Conservation (phyloP, 2,797 vertebrate species). For the Macropodus opercularis region DNA sequence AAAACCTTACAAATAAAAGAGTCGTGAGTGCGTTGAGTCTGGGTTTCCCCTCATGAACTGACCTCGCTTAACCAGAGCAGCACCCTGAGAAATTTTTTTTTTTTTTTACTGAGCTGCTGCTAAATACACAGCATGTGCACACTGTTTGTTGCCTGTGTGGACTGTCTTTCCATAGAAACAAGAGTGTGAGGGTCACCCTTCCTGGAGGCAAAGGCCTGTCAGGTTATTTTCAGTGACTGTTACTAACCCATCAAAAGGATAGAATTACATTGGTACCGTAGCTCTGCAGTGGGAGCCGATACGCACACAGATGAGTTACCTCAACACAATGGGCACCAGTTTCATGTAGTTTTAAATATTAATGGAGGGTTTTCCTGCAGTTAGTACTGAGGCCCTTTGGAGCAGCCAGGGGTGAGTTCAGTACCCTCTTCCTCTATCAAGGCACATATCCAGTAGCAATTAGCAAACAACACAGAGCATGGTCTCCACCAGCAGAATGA, state of each 20-base stretch:
- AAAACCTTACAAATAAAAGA: not conserved
- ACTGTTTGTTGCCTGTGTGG: constrained; percentile 53
- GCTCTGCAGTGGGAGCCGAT: constrained; percentile 1
- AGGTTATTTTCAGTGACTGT: constrained; percentile 74
- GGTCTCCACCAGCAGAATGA: too few relatives aligned
- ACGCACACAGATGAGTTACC: not conserved
- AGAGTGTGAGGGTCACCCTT: constrained; percentile 71
- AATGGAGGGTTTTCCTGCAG: constrained; percentile 18
- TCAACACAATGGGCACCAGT: not conserved
- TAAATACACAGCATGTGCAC: constrained; percentile 40
- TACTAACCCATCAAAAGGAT: constrained; percentile 60
- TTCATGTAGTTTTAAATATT: not conserved
- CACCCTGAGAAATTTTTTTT: constrained; percentile 24
- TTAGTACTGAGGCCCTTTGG: constrained; percentile 1
- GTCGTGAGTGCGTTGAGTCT: not conserved
- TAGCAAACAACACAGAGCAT: too few relatives aligned
- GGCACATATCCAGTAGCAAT: too few relatives aligned
- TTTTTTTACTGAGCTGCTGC: constrained; percentile 55
- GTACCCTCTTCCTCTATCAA: too few relatives aligned
- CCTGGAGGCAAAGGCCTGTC: constrained; percentile 35
- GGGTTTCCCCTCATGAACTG: constrained; percentile 18
- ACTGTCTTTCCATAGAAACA: constrained; percentile 65
- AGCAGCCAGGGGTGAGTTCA: too few relatives aligned
- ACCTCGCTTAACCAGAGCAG: constrained; percentile 39
- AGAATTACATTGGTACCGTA: constrained; percentile 41